phyloP scores from a whole-genome alignment of 2,113 vertebrate genomes.

The Laticauda colubrina region DNA sequence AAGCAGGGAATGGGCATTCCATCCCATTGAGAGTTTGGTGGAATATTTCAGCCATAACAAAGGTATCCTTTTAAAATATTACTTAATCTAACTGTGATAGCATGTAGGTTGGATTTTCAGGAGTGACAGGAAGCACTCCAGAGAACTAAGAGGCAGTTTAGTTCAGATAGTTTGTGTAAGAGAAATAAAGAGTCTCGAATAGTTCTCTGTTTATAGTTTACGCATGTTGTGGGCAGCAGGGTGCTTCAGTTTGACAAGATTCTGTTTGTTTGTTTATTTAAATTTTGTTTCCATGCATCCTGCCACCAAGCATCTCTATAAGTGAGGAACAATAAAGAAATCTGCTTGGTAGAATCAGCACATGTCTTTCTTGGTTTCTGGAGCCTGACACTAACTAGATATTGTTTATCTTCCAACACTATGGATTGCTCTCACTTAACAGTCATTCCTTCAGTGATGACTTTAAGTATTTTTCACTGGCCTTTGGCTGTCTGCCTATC shows the following conservation, averaged over 20 bases:
- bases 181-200: too few relatives aligned
- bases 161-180: too few relatives aligned
- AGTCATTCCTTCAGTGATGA: not conserved
- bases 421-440: not conserved
- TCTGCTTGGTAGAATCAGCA: not conserved
- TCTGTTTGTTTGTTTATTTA: too few relatives aligned
- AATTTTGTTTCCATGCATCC: too few relatives aligned
- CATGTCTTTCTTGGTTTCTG: not conserved
- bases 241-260: too few relatives aligned
- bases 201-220: too few relatives aligned
- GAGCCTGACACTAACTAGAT: not conserved
- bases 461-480: not conserved
- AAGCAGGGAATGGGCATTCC: not conserved
- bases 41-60: not conserved
- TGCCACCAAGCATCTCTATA: too few relatives aligned
- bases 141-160: too few relatives aligned
- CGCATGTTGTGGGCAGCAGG: too few relatives aligned
- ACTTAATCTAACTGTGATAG: not conserved
- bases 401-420: not conserved
- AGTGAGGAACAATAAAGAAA: not conserved
- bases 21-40: not conserved
- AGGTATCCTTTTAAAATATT: not conserved
- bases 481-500: not conserved
- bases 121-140: too few relatives aligned
- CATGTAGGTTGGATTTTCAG: too few relatives aligned